A percentile compares a stretch with the other conserved stretches of the same genome.
Conservation (phyloP, 2,113 vertebrate species). For the Oryzias curvinotus region DNA sequence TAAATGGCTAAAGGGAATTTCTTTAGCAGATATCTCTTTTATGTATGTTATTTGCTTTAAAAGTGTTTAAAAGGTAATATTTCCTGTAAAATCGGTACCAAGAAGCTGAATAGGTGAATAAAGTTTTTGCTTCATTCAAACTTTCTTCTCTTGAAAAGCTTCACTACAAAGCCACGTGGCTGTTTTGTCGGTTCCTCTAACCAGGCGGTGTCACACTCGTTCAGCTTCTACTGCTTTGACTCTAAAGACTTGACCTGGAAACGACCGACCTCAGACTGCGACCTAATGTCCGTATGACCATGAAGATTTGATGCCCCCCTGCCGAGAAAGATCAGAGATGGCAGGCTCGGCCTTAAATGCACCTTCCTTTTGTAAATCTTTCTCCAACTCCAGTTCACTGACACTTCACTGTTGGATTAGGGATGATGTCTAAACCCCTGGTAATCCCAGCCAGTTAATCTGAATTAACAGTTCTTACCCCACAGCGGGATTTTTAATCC, state of each 20-base stretch:
- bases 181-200: conserved; percentile 3
- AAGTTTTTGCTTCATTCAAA: conserved; percentile 1
- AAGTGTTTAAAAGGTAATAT: too few relatives aligned
- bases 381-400: conserved; percentile 12
- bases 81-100: too few relatives aligned
- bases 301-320: conserved; percentile 41
- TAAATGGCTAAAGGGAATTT: too few relatives aligned
- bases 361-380: conserved; percentile 12
- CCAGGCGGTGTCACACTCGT: conserved; percentile 16
- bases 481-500: conserved; percentile 26
- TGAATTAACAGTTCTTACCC: conserved; percentile 40
- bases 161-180: conserved; percentile 2
- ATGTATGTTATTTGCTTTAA: too few relatives aligned
- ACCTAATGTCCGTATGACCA: conserved; percentile 36
- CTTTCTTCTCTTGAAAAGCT: neutral
- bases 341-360: conserved; percentile 17
- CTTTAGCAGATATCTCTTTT: too few relatives aligned
- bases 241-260: conserved; percentile 51
- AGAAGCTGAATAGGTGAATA: too few relatives aligned
- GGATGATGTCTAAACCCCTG: conserved; percentile 57
- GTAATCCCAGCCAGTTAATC: conserved; percentile 66
- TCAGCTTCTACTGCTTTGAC: conserved; percentile 27
- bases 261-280: conserved; percentile 18
- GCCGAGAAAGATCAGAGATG: conserved; percentile 32
- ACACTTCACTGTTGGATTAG: conserved; percentile 46